Conservation (phyloP, 35 echinoderm and acorn worm species). For the Lytechinus pictus region DNA sequence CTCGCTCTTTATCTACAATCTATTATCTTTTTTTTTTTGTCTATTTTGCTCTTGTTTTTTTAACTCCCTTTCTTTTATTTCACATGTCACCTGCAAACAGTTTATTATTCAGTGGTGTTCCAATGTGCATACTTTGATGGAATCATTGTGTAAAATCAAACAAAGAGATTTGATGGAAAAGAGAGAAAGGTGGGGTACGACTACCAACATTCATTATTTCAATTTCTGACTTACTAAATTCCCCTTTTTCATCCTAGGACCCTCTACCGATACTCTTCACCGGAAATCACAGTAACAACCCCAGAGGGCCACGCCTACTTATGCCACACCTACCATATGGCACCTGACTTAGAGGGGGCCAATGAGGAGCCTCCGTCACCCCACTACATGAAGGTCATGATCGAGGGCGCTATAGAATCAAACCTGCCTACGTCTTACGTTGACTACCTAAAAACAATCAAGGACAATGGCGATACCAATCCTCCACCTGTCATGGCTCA, state of each 20-base stretch:
- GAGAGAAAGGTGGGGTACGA: not conserved
- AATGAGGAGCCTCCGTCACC: constrained; percentile 11
- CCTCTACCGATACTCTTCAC: not conserved
- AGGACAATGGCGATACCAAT: constrained; percentile 38
- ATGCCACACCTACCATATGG: constrained; percentile 33
- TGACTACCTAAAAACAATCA: not conserved
- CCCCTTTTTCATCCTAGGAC: not conserved
- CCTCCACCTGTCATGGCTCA: not conserved
- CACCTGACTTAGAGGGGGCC: not conserved
- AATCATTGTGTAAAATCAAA: not conserved
- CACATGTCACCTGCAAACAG: too few relatives aligned
- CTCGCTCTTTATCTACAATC: not conserved
- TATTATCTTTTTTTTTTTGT: too few relatives aligned
- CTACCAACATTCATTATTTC: not conserved
- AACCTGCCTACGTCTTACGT: not conserved
- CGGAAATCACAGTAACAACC: constrained; percentile 14
- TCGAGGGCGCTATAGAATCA: constrained; percentile 41
- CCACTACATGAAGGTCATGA: constrained; percentile 49
- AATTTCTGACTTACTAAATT: not conserved
- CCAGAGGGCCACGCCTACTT: not conserved
- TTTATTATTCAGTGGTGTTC: too few relatives aligned
- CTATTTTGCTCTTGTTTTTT: not conserved
- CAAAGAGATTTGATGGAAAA: not conserved
- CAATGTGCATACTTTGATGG: too few relatives aligned
- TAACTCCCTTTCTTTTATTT: too few relatives aligned